These are phyloP conservation scores for Helleia helle DNA, from an alignment of 2,888 invertebrate species.

Conservation along the genomic window DNA sequence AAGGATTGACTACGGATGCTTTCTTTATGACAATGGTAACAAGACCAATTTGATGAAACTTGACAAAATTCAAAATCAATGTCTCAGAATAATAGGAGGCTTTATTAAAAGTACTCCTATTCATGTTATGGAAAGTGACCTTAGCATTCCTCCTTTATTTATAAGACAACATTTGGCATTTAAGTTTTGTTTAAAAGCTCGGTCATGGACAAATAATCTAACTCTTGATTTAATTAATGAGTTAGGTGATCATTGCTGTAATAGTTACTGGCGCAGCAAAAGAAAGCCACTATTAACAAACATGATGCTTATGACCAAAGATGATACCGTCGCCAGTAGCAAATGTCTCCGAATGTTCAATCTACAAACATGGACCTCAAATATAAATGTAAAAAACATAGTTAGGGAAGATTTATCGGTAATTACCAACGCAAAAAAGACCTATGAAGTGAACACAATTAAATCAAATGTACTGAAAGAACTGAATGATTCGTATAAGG, in stretches of 20 bases:
- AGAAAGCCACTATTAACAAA: slow-evolving; percentile 6
- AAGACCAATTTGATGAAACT: slow-evolving; percentile 12
- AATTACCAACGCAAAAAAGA: too few species aligned
- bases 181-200: slow-evolving; percentile 9
- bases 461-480: too few species aligned
- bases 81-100: too few species aligned
- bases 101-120: too few species aligned
- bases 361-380: neutral
- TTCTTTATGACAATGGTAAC: slow-evolving; percentile 13
- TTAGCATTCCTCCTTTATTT: slow-evolving; percentile 8
- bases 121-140: too few species aligned
- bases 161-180: slow-evolving; percentile 8
- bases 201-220: slow-evolving; percentile 7
- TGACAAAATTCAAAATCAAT: too few species aligned
- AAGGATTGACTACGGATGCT: slow-evolving; percentile 14
- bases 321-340: neutral
- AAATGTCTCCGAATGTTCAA: neutral
- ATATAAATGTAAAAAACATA: neutral
- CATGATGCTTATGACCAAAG: neutral
- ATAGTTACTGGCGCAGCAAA: slow-evolving; percentile 10
- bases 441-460: too few species aligned
- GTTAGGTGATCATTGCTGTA: too few species aligned
- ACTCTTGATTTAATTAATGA: too few species aligned
- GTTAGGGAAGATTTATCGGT: neutral
- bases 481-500: too few species aligned